Percentiles rank a stretch among this genome's conserved stretches.
phyloP scores from a whole-genome alignment of 2,113 vertebrate species.

The Leptobrachium ailaonicum region DNA sequence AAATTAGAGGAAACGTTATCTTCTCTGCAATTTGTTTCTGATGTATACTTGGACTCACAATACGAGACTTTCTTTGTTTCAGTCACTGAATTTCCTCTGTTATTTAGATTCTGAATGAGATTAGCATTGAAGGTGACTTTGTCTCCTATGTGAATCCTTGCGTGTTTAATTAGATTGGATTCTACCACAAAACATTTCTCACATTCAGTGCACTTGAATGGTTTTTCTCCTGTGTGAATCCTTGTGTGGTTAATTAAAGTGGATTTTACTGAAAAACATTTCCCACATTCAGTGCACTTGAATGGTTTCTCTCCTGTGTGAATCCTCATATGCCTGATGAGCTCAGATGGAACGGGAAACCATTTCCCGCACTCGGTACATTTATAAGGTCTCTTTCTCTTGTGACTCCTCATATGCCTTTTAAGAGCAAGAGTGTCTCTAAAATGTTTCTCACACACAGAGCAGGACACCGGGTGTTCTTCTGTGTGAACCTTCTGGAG shows the following conservation, averaged over 20 bases:
- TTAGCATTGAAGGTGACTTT: too few relatives aligned
- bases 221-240: constrained; percentile 64
- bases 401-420: constrained; percentile 60
- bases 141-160: too few relatives aligned
- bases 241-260: constrained; percentile 55
- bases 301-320: constrained; percentile 60
- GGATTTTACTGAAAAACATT: constrained; percentile 56
- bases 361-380: constrained; percentile 60
- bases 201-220: constrained; percentile 64
- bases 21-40: too few relatives aligned
- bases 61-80: too few relatives aligned
- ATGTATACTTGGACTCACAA: too few relatives aligned
- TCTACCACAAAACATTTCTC: constrained; percentile 51
- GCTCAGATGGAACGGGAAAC: constrained; percentile 58
- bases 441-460: constrained; percentile 58
- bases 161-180: too few relatives aligned
- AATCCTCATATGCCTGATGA: constrained; percentile 56
- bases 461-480: too few relatives aligned
- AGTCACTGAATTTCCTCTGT: too few relatives aligned
- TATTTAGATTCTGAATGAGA: too few relatives aligned
- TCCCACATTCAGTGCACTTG: constrained; percentile 52
- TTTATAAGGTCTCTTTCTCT: constrained; percentile 52
- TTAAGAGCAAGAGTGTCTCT: constrained; percentile 57
- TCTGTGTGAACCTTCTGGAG: constrained; percentile 23
- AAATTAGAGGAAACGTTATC: too few relatives aligned